Percentiles rank a stretch among this genome's conserved stretches.
Evolutionary conservation across 2,113 vertebrate species (phyloP).

Genomic region (Sphaerodactylus townsendi): DNA sequence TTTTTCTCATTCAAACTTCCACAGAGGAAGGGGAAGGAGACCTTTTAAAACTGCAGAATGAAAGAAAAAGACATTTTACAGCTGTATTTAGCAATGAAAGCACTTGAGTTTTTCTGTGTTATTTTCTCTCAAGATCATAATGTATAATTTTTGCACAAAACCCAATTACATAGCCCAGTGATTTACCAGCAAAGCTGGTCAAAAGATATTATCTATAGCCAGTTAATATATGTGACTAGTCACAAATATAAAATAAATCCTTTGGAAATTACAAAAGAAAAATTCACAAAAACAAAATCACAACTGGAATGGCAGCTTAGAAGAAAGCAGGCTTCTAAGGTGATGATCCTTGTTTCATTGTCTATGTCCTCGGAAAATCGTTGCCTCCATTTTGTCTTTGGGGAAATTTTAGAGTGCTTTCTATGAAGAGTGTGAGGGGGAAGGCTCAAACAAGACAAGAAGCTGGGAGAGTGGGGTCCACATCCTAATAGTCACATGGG

Average conservation of each 20-base stretch:
- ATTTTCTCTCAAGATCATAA: slow-evolving; percentile 52
- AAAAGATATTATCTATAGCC: slow-evolving; percentile 65
- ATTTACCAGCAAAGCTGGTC: slow-evolving; percentile 70
- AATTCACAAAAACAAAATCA: not conserved
- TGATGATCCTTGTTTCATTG: not conserved
- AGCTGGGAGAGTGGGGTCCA: too few relatives aligned
- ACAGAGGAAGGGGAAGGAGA: not conserved
- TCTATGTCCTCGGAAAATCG: not conserved
- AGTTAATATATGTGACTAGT: slow-evolving; percentile 58
- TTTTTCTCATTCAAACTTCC: not conserved
- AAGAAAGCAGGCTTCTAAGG: not conserved
- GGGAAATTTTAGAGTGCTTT: not conserved
- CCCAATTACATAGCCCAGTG: slow-evolving; percentile 73
- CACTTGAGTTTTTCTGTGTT: slow-evolving; percentile 41
- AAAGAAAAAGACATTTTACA: not conserved
- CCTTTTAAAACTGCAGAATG: not conserved
- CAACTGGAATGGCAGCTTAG: not conserved
- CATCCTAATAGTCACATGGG: too few relatives aligned
- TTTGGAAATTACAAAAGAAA: slow-evolving; percentile 50
- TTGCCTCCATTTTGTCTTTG: not conserved
- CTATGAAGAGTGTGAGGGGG: not conserved
- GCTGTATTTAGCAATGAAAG: not conserved
- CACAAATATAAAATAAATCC: slow-evolving; percentile 63
- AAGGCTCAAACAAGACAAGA: too few relatives aligned
- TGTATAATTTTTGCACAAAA: slow-evolving; percentile 63